phyloP scores from a whole-genome alignment of 2,888 invertebrate genomes.

The Nezara viridula region DNA sequence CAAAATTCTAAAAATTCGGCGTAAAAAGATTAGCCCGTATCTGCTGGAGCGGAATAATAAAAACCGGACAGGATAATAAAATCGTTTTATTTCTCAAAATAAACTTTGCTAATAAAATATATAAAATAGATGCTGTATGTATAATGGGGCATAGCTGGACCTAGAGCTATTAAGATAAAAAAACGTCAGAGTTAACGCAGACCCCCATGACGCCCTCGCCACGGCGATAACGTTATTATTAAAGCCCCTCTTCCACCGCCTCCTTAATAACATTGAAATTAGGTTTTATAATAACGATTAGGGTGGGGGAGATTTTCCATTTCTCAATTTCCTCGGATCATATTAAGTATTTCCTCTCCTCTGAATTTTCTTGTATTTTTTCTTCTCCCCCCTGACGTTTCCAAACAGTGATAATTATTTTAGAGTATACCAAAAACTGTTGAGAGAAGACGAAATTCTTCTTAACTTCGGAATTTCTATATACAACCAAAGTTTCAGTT shows the following conservation, averaged over 20 bases:
- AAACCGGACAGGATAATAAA: conserved; percentile 18
- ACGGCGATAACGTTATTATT: conserved; percentile 38
- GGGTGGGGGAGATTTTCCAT: conserved; percentile 44
- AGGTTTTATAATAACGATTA: conserved; percentile 58
- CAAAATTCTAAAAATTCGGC: background rate
- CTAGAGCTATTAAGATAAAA: conserved; percentile 23
- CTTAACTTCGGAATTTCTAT: background rate
- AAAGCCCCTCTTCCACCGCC: conserved; percentile 16
- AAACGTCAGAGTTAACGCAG: background rate
- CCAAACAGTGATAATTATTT: conserved; percentile 44
- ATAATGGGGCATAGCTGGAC: conserved; percentile 4
- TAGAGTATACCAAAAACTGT: background rate
- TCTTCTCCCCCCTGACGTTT: background rate
- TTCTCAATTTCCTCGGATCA: conserved; percentile 54
- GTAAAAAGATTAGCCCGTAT: conserved; percentile 21
- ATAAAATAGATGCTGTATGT: background rate
- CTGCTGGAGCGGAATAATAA: conserved; percentile 4
- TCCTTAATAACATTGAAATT: conserved; percentile 57
- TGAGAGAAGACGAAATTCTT: background rate
- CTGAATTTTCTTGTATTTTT: conserved; percentile 30
- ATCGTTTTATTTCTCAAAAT: background rate
- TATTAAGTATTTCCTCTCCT: conserved; percentile 52
- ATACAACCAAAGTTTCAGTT: background rate
- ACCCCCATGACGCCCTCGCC: background rate
- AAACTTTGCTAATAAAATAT: conserved; percentile 1